Evolutionary conservation across 2,797 vertebrate genomes (phyloP).

Genomic region (Acomys russatus): DNA sequence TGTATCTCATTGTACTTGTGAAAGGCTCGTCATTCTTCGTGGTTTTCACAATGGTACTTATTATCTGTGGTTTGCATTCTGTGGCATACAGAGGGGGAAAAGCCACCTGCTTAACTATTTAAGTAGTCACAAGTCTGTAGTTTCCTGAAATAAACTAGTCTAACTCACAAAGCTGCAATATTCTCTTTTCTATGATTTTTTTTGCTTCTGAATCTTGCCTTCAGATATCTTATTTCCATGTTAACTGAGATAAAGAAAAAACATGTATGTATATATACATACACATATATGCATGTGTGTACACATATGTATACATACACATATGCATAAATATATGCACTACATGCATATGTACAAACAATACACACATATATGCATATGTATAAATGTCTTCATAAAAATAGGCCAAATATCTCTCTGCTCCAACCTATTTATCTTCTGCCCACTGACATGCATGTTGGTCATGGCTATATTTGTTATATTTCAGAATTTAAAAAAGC

Average conservation of each 20-base stretch:
- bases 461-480: not conserved
- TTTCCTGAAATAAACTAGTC: slow-evolving; percentile 65
- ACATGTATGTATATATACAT: not conserved
- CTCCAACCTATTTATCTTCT: not conserved
- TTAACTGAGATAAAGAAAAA: slow-evolving; percentile 48
- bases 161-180: slow-evolving; percentile 64
- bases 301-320: not conserved
- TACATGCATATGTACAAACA: no score
- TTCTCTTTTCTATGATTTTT: slow-evolving; percentile 68
- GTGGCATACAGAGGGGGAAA: not conserved
- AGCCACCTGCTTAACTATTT: slow-evolving; percentile 47
- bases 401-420: slow-evolving; percentile 23
- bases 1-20: slow-evolving; percentile 55
- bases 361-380: no score
- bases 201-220: slow-evolving; percentile 63
- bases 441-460: not conserved
- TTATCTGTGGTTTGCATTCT: slow-evolving; percentile 70
- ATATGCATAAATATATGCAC: no score
- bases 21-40: slow-evolving; percentile 54
- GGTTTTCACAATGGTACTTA: slow-evolving; percentile 66
- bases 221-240: slow-evolving; percentile 46
- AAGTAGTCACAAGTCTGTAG: slow-evolving; percentile 59
- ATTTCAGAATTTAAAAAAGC: slow-evolving; percentile 44
- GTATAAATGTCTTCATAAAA: not conserved
- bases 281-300: not conserved